phyloP scores from a whole-genome alignment of 2,888 invertebrate species.

The Tenthredo livida region DNA sequence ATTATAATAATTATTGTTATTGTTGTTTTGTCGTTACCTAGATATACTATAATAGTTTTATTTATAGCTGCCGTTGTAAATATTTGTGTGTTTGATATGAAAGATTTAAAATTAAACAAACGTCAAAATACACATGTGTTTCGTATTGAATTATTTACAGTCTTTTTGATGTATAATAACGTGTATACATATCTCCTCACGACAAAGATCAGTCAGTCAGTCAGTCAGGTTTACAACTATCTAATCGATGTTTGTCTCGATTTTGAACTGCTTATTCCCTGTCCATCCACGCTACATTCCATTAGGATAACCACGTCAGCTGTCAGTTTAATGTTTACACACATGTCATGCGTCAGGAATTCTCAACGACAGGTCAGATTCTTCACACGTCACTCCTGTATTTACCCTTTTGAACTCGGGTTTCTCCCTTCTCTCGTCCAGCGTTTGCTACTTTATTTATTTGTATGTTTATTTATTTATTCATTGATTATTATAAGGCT shows the following conservation, averaged over 20 bases:
- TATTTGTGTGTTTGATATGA: neutral
- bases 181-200: neutral
- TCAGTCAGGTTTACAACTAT: constrained; percentile 13
- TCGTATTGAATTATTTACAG: constrained; percentile 32
- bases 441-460: neutral
- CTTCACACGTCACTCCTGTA: constrained; percentile 20
- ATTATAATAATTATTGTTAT: neutral
- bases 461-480: neutral
- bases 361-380: constrained; percentile 31
- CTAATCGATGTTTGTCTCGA: constrained; percentile 41
- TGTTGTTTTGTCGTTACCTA: neutral
- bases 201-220: constrained; percentile 29
- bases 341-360: constrained; percentile 20
- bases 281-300: neutral
- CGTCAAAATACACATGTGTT: neutral
- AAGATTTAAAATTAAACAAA: constrained; percentile 7
- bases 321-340: constrained; percentile 35
- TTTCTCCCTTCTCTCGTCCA: neutral
- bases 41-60: constrained; percentile 16
- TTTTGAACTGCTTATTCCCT: neutral
- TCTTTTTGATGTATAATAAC: neutral
- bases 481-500: neutral
- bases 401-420: neutral
- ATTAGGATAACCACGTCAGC: constrained; percentile 29
- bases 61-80: constrained; percentile 22